These are phyloP conservation scores for Microplitis demolitor DNA, from an alignment of 1,140 invertebrate genomes.

Conservation along the genomic window DNA sequence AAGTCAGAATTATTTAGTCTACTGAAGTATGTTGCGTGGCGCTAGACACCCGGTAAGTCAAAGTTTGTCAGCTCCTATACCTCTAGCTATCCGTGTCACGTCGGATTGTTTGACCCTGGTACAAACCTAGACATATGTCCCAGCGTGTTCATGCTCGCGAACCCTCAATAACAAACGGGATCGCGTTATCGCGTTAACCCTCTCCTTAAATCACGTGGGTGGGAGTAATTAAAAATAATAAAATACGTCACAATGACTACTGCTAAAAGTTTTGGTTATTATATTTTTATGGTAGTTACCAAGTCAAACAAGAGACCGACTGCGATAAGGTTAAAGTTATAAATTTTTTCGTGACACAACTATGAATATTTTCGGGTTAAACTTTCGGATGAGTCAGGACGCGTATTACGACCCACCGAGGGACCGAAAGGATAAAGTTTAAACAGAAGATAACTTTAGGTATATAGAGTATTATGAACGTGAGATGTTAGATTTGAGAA, in stretches of 20 bases:
- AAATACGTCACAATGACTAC: too few relatives aligned
- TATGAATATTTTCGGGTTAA: background rate
- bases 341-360: background rate
- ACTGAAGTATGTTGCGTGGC: background rate
- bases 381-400: conserved; percentile 11
- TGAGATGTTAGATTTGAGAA: background rate
- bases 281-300: too few relatives aligned
- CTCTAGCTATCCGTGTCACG: background rate
- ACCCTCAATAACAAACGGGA: background rate
- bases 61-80: background rate
- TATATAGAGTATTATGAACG: background rate
- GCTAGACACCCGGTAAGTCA: background rate
- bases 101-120: conserved; percentile 6
- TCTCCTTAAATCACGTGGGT: conserved; percentile 8
- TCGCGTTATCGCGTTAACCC: conserved; percentile 16
- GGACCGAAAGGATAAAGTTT: background rate
- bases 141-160: background rate
- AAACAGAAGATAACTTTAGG: conserved; percentile 10
- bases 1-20: background rate
- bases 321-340: background rate
- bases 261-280: too few relatives aligned
- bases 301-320: background rate
- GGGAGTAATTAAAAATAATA: background rate
- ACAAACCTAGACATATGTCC: background rate
- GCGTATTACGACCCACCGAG: too few relatives aligned